Percentiles rank a stretch among this genome's conserved stretches.
Conservation (phyloP, 1,140 invertebrate species). For the Drosophila sechellia region DNA sequence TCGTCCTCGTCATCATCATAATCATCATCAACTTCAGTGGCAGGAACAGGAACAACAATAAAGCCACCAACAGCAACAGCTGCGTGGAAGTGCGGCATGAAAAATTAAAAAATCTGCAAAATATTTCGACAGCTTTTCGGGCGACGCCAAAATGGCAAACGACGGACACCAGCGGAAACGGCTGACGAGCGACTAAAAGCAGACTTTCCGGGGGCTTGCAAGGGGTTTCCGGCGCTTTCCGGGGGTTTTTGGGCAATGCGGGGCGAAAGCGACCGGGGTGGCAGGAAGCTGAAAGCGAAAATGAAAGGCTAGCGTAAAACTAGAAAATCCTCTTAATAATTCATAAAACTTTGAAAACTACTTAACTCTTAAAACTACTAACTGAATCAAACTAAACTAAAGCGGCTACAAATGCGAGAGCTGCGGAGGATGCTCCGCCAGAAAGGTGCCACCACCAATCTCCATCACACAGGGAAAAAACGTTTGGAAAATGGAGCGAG, state of each 20-base stretch:
- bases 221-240: not conserved
- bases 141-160: slow-evolving; percentile 45
- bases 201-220: slow-evolving; percentile 1
- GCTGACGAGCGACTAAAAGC: slow-evolving; percentile 64
- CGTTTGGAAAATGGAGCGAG: too few relatives aligned
- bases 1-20: not conserved
- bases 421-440: not conserved
- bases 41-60: slow-evolving; percentile 35
- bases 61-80: slow-evolving; percentile 11
- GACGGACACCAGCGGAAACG: slow-evolving; percentile 43
- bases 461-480: slow-evolving; percentile 6
- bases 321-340: slow-evolving; percentile 82
- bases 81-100: slow-evolving; percentile 65
- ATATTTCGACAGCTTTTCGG: slow-evolving; percentile 80
- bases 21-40: slow-evolving; percentile 37
- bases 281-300: slow-evolving; percentile 54
- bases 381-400: slow-evolving; percentile 83
- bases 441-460: slow-evolving; percentile 15
- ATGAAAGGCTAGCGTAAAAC: slow-evolving; percentile 79
- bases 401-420: slow-evolving; percentile 58
- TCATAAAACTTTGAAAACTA: slow-evolving; percentile 81
- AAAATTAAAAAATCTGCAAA: slow-evolving; percentile 77
- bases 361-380: slow-evolving; percentile 82
- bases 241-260: not conserved
- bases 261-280: not conserved